Evolutionary conservation across 2,888 invertebrate species (phyloP).

Genomic region (Lasiommata megera): DNA sequence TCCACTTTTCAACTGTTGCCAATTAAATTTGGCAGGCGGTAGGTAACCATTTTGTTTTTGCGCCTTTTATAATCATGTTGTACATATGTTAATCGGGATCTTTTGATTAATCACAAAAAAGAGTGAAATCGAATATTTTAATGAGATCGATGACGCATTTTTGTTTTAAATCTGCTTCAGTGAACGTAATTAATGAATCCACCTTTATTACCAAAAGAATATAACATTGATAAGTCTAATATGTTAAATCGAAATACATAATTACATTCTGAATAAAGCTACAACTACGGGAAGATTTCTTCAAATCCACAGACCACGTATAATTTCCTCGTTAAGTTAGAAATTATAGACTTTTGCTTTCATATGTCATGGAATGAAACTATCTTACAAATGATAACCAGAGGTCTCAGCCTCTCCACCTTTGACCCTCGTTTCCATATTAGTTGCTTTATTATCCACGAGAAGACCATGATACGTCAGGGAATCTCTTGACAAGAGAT

Average conservation of each 20-base stretch:
- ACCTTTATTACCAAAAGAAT: no score
- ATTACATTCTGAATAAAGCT: no score
- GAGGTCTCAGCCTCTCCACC: slow-evolving; percentile 7
- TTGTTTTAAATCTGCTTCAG: neutral
- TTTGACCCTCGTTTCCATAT: slow-evolving; percentile 18
- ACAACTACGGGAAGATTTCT: neutral
- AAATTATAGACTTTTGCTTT: slow-evolving; percentile 16
- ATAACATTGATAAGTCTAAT: no score
- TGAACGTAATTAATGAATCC: neutral
- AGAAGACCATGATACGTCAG: neutral
- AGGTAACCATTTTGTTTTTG: slow-evolving; percentile 24
- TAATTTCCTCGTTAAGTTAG: neutral
- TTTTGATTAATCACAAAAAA: slow-evolving; percentile 26
- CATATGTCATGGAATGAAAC: neutral
- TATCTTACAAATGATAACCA: slow-evolving; percentile 9
- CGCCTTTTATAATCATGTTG: slow-evolving; percentile 21
- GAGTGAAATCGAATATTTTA: slow-evolving; percentile 19
- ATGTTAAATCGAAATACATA: no score
- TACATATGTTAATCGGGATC: slow-evolving; percentile 27
- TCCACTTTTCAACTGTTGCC: slow-evolving; percentile 56
- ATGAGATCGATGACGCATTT: slow-evolving; percentile 18
- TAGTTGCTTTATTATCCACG: slow-evolving; percentile 6
- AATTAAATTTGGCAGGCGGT: slow-evolving; percentile 44
- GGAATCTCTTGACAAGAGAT: slow-evolving; percentile 6
- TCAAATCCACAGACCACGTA: neutral